Evolutionary conservation across 2,888 invertebrate genomes (phyloP).

Genomic region (Xestia rhomboidea): DNA sequence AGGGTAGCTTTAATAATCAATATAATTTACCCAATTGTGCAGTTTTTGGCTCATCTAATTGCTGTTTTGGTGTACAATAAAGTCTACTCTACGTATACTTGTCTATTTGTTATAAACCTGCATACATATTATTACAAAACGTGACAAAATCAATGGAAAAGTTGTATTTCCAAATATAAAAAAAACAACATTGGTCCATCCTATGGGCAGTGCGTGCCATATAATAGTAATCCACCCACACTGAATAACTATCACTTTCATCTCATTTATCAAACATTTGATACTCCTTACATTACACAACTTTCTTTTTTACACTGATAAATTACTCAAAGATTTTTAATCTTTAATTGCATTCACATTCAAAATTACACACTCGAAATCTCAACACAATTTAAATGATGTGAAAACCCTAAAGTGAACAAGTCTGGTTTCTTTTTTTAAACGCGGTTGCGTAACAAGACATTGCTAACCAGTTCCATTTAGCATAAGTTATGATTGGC

Average conservation of each 20-base stretch:
- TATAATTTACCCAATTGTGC: background rate
- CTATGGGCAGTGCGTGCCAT: background rate
- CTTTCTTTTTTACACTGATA: conserved; percentile 49
- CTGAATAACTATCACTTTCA: conserved; percentile 41
- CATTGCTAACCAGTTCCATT: conserved; percentile 67
- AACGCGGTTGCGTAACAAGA: conserved; percentile 62
- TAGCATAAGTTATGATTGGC: conserved; percentile 65
- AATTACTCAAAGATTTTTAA: conserved; percentile 34
- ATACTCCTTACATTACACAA: conserved; percentile 31
- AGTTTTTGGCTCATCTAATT: background rate
- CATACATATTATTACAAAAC: too few species aligned
- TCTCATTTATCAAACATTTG: conserved; percentile 26
- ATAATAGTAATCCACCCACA: conserved; percentile 25
- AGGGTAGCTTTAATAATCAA: background rate
- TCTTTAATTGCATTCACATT: conserved; percentile 50
- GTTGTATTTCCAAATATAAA: conserved; percentile 18
- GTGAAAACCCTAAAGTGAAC: conserved; percentile 66
- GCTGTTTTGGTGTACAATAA: background rate
- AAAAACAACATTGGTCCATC: background rate
- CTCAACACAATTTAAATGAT: conserved; percentile 54
- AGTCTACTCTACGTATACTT: background rate
- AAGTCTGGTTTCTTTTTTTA: conserved; percentile 67
- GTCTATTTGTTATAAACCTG: background rate
- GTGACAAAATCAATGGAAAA: background rate
- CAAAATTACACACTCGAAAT: conserved; percentile 54